phyloP scores from a whole-genome alignment of 2,113 vertebrate species.

The Scolopax mira region DNA sequence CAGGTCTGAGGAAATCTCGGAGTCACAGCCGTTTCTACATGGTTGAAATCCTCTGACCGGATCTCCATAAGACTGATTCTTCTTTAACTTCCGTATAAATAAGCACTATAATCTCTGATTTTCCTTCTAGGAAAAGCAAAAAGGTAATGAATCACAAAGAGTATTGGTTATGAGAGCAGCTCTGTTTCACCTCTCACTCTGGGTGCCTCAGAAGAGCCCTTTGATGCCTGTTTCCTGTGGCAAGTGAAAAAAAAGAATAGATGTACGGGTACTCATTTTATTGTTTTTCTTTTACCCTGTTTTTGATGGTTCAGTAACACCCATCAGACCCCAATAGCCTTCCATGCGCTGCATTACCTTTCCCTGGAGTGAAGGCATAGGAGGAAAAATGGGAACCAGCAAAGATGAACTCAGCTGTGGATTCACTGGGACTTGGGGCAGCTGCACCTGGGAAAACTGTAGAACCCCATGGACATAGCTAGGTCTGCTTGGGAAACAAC shows the following conservation, averaged over 20 bases:
- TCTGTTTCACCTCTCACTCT: neutral
- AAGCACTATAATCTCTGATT: neutral
- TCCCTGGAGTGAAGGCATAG: neutral
- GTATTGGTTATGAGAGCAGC: neutral
- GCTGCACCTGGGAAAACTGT: neutral
- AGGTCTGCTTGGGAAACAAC: neutral
- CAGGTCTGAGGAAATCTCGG: neutral
- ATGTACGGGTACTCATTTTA: neutral
- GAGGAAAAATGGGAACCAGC: neutral
- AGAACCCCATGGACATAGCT: neutral
- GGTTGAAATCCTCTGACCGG: neutral
- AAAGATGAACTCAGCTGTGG: neutral
- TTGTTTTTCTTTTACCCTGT: neutral
- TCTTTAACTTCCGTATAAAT: neutral
- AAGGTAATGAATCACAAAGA: constrained; percentile 2
- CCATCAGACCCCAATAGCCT: neutral
- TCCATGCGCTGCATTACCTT: rapidly evolving
- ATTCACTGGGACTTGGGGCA: neutral
- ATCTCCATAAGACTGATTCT: neutral
- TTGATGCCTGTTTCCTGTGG: constrained; percentile 59
- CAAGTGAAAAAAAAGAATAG: neutral
- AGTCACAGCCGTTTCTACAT: neutral
- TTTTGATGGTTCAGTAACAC: constrained; percentile 10
- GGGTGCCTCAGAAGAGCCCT: constrained; percentile 21
- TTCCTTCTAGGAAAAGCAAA: constrained; percentile 62